A percentile compares a stretch with the other conserved stretches of the same genome.
These are phyloP conservation scores for Philopedon plagiatum DNA, from an alignment of 2,888 invertebrate genomes.

Conservation along the genomic window DNA sequence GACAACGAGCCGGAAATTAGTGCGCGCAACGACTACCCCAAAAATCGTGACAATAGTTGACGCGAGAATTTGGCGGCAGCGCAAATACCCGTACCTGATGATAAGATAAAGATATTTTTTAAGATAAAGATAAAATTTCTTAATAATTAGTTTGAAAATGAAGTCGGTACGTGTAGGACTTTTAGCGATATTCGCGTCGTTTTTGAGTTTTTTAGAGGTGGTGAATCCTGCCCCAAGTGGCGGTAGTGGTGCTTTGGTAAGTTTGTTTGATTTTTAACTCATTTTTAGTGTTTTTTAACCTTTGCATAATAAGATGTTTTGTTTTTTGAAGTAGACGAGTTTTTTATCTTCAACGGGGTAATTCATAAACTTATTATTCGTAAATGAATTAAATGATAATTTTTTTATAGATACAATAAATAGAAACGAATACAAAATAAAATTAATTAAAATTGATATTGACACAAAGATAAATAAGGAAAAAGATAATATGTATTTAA, in stretches of 20 bases:
- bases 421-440: too few species aligned
- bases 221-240: slow-evolving; percentile 34
- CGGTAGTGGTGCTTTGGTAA: slow-evolving; percentile 45
- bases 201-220: slow-evolving; percentile 39
- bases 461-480: too few species aligned
- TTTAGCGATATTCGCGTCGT: slow-evolving; percentile 18
- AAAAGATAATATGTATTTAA: too few species aligned
- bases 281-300: not conserved
- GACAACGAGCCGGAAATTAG: slow-evolving; percentile 14
- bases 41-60: slow-evolving; percentile 30
- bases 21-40: slow-evolving; percentile 17
- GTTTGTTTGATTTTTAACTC: slow-evolving; percentile 15
- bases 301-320: not conserved
- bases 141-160: slow-evolving; percentile 27
- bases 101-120: slow-evolving; percentile 21
- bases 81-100: slow-evolving; percentile 29
- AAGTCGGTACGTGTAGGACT: slow-evolving; percentile 30
- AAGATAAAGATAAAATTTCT: slow-evolving; percentile 22
- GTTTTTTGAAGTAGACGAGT: too few species aligned
- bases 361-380: too few species aligned
- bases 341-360: too few species aligned
- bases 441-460: too few species aligned
- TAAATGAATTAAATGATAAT: too few species aligned
- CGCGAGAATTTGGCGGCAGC: slow-evolving; percentile 31
- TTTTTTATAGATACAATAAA: too few species aligned